A percentile compares a stretch with the other conserved stretches of the same genome.
Evolutionary conservation across 2,888 invertebrate species (phyloP).

Genomic region (Cryptocephalus moraei): DNA sequence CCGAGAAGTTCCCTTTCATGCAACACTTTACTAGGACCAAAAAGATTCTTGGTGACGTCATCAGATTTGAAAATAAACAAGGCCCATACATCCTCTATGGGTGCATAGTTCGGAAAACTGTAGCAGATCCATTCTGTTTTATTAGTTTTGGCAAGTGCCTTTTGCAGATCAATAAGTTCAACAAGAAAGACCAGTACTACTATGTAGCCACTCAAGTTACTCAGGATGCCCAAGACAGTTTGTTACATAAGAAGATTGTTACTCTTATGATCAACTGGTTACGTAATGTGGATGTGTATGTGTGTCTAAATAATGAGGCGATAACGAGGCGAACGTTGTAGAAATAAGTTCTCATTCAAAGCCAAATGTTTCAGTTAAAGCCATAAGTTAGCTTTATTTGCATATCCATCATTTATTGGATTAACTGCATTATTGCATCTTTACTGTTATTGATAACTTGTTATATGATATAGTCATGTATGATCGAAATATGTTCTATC

Average conservation of each 20-base stretch:
- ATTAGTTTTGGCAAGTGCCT: slow-evolving; percentile 16
- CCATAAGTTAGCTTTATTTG: no score
- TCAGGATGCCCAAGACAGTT: slow-evolving; percentile 17
- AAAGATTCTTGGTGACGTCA: slow-evolving; percentile 21
- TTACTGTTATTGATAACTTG: no score
- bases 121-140: slow-evolving; percentile 16
- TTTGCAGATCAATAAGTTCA: slow-evolving; percentile 13
- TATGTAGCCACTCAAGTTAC: slow-evolving; percentile 17
- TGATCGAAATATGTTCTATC: no score
- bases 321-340: background rate
- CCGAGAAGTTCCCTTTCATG: slow-evolving; percentile 27
- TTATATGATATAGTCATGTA: no score
- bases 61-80: slow-evolving; percentile 15
- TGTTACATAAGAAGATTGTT: slow-evolving; percentile 27
- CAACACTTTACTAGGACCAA: slow-evolving; percentile 14
- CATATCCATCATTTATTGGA: no score
- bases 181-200: slow-evolving; percentile 9
- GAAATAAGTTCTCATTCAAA: no score
- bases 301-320: slow-evolving; percentile 24
- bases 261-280: slow-evolving; percentile 28
- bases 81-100: slow-evolving; percentile 22
- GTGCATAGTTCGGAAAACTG: slow-evolving; percentile 19
- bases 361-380: no score
- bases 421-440: no score
- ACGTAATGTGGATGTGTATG: slow-evolving; percentile 22